Percentiles rank a stretch among this genome's conserved stretches.
Conservation (phyloP, 1,140 invertebrate genomes). For the Ectropis grisescens region DNA sequence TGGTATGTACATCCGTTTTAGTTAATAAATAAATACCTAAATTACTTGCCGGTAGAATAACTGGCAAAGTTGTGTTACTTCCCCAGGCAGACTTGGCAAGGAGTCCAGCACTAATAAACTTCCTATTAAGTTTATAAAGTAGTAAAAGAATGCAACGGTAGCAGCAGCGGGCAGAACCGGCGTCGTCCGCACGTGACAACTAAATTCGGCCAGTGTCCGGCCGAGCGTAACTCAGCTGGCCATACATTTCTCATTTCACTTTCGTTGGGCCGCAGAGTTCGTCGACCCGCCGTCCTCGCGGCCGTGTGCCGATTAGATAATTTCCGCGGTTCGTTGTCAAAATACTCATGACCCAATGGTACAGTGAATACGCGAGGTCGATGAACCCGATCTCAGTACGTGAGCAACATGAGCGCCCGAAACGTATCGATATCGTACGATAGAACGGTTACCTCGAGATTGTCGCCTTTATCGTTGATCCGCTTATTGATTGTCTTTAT, state of each 20-base stretch:
- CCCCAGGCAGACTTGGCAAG: no score
- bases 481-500: conserved; percentile 1
- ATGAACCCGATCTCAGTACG: conserved; percentile 37
- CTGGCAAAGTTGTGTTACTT: no score
- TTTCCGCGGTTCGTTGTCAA: conserved; percentile 66
- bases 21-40: no score
- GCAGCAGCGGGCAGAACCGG: no score
- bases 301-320: conserved; percentile 67
- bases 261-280: conserved; percentile 53
- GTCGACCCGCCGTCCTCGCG: conserved; percentile 54
- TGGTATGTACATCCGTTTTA: no score
- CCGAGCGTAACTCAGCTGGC: no score
- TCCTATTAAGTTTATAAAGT: no score
- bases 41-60: no score
- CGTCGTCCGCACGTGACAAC: no score
- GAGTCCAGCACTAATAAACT: no score
- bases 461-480: conserved; percentile 7
- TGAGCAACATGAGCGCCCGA: conserved; percentile 23
- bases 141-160: no score
- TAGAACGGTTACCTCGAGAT: conserved; percentile 25
- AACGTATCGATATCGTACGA: conserved; percentile 34
- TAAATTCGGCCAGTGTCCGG: no score
- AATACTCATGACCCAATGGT: conserved; percentile 67
- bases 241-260: conserved; percentile 45
- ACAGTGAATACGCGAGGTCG: conserved; percentile 55